Percentiles rank a stretch among this genome's conserved stretches.
These are phyloP conservation scores for Phalera bucephala DNA, from an alignment of 2,888 invertebrate genomes.

Conservation along the genomic window DNA sequence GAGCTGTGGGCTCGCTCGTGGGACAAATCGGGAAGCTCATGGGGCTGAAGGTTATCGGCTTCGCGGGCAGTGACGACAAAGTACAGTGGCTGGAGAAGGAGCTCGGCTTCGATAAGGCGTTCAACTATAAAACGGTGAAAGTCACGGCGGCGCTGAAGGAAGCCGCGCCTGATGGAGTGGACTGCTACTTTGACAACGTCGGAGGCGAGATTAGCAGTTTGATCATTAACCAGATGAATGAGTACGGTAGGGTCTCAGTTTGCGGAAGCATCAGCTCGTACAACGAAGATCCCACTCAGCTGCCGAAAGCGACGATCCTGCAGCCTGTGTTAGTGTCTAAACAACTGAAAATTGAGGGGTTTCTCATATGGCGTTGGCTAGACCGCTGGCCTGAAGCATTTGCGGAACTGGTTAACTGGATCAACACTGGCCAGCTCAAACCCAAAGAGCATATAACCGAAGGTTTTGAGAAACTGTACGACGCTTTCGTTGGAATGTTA, in stretches of 20 bases:
- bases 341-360: too few relatives aligned
- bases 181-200: too few relatives aligned
- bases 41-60: conserved; percentile 85
- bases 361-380: conserved; percentile 76
- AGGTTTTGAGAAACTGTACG: conserved; percentile 89
- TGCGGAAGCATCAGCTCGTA: conserved; percentile 62
- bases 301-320: conserved; percentile 62
- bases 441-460: too few relatives aligned
- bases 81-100: conserved; percentile 85
- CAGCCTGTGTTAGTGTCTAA: conserved; percentile 81
- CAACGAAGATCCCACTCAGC: conserved; percentile 42
- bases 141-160: too few relatives aligned
- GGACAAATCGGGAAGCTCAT: conserved; percentile 90
- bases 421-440: conserved; percentile 85
- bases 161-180: too few relatives aligned
- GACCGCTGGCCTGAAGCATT: conserved; percentile 83
- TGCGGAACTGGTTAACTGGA: conserved; percentile 81
- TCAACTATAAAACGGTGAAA: conserved; percentile 88
- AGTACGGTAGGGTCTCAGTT: too few relatives aligned
- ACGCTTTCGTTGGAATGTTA: conserved; percentile 83
- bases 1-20: conserved; percentile 88
- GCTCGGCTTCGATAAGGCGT: conserved; percentile 86
- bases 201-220: too few relatives aligned
- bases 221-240: too few relatives aligned
- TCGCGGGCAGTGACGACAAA: conserved; percentile 88